Conservation (phyloP, 2,888 invertebrate species). For the Apotomis betuletana region DNA sequence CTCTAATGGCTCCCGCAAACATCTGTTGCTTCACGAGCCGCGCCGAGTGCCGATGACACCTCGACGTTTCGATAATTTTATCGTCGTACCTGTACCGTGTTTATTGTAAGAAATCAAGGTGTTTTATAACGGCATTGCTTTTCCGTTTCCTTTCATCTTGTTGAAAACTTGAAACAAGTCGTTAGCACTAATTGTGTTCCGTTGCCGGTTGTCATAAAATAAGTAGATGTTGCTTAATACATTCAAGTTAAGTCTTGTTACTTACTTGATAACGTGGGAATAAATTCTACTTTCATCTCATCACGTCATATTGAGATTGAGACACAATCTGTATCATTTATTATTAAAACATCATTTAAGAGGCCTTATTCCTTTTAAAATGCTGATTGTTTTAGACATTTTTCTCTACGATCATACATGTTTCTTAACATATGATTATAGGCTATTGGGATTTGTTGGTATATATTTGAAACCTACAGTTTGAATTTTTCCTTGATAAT, state of each 20-base stretch:
- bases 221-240: not conserved
- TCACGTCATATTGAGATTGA: not conserved
- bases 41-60: conserved; percentile 5
- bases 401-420: too few relatives aligned
- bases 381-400: too few relatives aligned
- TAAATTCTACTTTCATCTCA: too few relatives aligned
- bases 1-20: conserved; percentile 63
- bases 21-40: conserved; percentile 64
- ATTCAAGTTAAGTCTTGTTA: not conserved
- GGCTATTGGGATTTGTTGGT: too few relatives aligned
- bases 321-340: not conserved
- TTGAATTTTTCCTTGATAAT: too few relatives aligned
- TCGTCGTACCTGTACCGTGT: not conserved
- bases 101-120: conserved; percentile 11
- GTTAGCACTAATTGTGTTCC: conserved; percentile 16
- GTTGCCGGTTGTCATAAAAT: conserved; percentile 19
- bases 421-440: too few relatives aligned
- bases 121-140: conserved; percentile 13
- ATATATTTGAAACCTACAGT: too few relatives aligned
- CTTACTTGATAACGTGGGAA: not conserved
- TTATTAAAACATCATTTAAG: too few relatives aligned
- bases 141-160: conserved; percentile 7
- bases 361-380: too few relatives aligned
- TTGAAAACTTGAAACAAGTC: not conserved
- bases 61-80: conserved; percentile 5